Percentiles rank a stretch among this genome's conserved stretches.
These are phyloP conservation scores for Silurus glanis DNA, from an alignment of 2,113 vertebrate species.

Conservation along the genomic window DNA sequence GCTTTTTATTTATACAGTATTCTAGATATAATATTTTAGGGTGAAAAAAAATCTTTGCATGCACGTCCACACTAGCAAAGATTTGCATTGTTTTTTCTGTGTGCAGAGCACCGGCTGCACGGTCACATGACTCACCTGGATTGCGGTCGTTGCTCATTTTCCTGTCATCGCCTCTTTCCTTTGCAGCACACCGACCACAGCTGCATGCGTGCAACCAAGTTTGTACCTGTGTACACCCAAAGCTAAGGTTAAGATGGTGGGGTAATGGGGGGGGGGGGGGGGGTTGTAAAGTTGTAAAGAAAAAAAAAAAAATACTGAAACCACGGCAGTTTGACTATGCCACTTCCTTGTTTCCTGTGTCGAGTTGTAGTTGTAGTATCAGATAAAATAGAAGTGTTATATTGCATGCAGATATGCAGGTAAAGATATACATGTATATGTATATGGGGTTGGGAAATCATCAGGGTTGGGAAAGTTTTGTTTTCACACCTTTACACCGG, in stretches of 20 bases:
- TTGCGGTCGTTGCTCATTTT: slow-evolving; percentile 43
- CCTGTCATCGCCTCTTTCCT: slow-evolving; percentile 37
- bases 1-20: not conserved
- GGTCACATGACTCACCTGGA: slow-evolving; percentile 47
- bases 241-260: not conserved
- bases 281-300: not conserved
- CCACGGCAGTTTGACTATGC: not conserved
- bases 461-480: not conserved
- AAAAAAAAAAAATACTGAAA: not conserved
- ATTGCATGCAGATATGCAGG: not conserved
- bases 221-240: slow-evolving; percentile 39
- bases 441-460: too few relatives aligned
- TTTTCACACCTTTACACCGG: not conserved
- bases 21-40: not conserved
- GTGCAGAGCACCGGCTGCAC: not conserved
- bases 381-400: not conserved
- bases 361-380: not conserved
- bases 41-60: not conserved
- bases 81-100: not conserved
- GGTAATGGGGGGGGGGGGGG: not conserved
- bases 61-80: not conserved
- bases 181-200: slow-evolving; percentile 45
- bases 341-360: not conserved
- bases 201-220: slow-evolving; percentile 34
- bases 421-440: not conserved